These are phyloP conservation scores for Stenodema calcarata DNA, from an alignment of 2,888 invertebrate genomes.

Conservation along the genomic window DNA sequence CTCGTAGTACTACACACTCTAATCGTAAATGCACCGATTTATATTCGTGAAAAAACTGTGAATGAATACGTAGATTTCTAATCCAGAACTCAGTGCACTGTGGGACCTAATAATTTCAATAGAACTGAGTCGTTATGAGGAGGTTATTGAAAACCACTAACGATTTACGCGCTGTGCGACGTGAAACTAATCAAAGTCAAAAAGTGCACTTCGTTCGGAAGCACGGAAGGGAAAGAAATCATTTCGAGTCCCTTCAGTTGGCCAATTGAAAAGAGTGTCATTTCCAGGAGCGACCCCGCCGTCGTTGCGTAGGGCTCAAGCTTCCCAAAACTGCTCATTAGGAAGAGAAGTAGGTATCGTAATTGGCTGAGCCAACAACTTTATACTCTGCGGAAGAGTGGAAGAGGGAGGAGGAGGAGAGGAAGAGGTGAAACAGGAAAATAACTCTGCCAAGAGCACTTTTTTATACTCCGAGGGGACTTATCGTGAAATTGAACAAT, in stretches of 20 bases:
- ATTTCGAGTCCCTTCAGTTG: not conserved
- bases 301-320: not conserved
- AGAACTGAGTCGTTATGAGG: no score
- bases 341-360: conserved; percentile 12
- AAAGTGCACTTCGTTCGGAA: no score
- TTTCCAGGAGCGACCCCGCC: not conserved
- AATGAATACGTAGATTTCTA: no score
- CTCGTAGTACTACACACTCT: no score
- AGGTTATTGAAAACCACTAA: no score
- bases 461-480: not conserved
- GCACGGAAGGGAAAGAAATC: not conserved
- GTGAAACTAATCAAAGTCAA: no score
- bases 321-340: conserved; percentile 25
- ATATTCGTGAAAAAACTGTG: no score
- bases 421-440: not conserved
- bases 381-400: not conserved
- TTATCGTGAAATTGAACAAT: not conserved
- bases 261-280: conserved; percentile 24
- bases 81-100: no score
- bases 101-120: no score
- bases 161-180: no score
- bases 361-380: conserved; percentile 34
- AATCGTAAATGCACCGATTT: no score
- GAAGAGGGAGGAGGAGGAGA: not conserved
- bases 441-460: conserved; percentile 12